Base-by-base conservation (phyloP, 2,797 vertebrate genomes). In the Eulemur albifrons region DNA sequence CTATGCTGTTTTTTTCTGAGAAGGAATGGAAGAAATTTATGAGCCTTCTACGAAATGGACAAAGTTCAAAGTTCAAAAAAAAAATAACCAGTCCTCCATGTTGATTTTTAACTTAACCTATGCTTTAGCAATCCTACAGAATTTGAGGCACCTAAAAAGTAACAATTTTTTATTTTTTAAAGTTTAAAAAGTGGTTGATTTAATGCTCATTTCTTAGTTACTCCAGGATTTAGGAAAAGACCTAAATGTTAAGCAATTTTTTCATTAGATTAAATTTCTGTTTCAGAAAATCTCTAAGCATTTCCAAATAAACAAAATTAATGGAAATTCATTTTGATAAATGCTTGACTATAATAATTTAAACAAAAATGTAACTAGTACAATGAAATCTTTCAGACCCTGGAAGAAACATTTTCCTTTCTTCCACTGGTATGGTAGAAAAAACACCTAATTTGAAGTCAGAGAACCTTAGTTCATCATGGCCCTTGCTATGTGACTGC, bases 321-420 rank as follows among this genome's bases (percentile, higher is more conserved):
- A 83, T 59, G 70, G 54, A 84, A 93, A 85, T 72, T 84, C 14
- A 63, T 45, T 72, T 72, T 84, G 90, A 79, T 79, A 93, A 77
- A 52, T 65, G 65, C 25, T 84, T 80, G 9, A 65, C 82, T 48
- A 81, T 14, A 87, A 48, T 73, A 91, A 73, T 69, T 57, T 45
- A 89, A 89, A 92, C 63, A 90, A 35, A 90, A 61, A 69, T 50
- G 32, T 73, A 75, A 73, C 67, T 63, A 88, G 77, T 50, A 69
- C 21, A 83, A 67, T 61, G 70, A 93, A 89, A 72, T 54, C 32
- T 83, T 83, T 83, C 69, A 70, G 59, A 61, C 32, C 23, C 52
- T 63, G 27, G 61, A 63, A 79, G 30, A 59, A 89, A 70, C 13
- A 30, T 35, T 59, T 59, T 83, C 69, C 50, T 77, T 50, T 87